Percentiles rank a stretch among this genome's conserved stretches.
Conservation (phyloP, 2,113 vertebrate genomes). For the Chloropsis cyanopogon region DNA sequence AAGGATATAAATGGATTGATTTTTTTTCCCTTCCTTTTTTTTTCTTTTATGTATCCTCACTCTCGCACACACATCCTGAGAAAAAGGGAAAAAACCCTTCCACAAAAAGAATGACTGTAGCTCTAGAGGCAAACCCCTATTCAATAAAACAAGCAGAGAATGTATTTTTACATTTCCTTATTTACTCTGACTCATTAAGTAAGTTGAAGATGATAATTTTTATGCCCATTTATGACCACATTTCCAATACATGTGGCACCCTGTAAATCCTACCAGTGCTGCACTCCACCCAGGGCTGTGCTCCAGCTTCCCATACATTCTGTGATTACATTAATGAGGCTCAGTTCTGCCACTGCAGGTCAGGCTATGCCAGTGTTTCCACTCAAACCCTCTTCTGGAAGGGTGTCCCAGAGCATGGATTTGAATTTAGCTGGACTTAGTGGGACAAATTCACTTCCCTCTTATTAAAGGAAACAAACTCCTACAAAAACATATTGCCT, state of each 20-base stretch:
- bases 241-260: constrained; percentile 55
- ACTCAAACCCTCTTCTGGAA: not conserved
- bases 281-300: not conserved
- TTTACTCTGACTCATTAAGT: constrained; percentile 66
- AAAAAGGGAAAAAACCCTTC: not conserved
- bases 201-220: constrained; percentile 56
- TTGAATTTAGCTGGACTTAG: not conserved
- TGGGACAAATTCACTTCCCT: not conserved
- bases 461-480: not conserved
- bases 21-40: not conserved
- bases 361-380: not conserved
- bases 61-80: not conserved
- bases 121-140: not conserved
- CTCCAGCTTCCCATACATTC: not conserved
- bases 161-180: constrained; percentile 60
- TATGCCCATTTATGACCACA: constrained; percentile 59
- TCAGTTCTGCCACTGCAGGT: not conserved
- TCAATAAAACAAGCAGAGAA: constrained; percentile 42
- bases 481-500: not conserved
- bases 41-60: not conserved
- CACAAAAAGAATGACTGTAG: not conserved
- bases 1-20: not conserved
- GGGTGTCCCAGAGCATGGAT: not conserved
- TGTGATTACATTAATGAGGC: not conserved
- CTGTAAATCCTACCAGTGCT: constrained; percentile 40